These are phyloP conservation scores for Periophthalmodon schlosseri DNA, from an alignment of 2,113 vertebrate genomes.

Conservation along the genomic window DNA sequence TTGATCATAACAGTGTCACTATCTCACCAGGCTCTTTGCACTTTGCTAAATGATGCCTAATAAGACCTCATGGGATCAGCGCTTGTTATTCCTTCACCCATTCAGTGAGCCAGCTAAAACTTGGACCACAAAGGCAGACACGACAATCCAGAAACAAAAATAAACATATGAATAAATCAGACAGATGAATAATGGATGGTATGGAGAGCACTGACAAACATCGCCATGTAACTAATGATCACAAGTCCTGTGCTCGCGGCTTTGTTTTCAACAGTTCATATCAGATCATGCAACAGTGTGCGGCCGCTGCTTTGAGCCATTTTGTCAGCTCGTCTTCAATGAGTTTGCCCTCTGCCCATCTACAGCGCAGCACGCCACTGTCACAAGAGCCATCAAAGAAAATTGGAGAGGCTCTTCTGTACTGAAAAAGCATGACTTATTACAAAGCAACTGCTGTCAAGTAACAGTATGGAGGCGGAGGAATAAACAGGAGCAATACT, in stretches of 20 bases:
- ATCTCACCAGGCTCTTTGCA: constrained; percentile 6
- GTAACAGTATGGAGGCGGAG: constrained; percentile 2
- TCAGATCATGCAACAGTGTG: constrained; percentile 31
- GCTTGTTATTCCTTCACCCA: constrained; percentile 53
- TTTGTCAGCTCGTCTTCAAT: constrained; percentile 27
- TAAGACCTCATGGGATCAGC: constrained; percentile 45
- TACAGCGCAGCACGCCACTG: constrained; percentile 3
- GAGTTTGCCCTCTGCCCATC: constrained; percentile 41
- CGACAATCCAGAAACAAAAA: constrained; percentile 56
- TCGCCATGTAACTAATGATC: constrained; percentile 34
- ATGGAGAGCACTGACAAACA: constrained; percentile 31
- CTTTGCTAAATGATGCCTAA: constrained; percentile 58
- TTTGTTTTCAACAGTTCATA: constrained; percentile 44
- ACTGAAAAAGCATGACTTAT: background rate
- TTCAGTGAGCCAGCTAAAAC: constrained; percentile 40
- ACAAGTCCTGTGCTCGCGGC: constrained; percentile 27
- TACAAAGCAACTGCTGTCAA: background rate
- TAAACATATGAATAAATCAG: constrained; percentile 67
- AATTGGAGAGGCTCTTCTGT: constrained; percentile 14
- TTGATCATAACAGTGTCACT: constrained; percentile 14
- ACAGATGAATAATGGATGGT: constrained; percentile 63
- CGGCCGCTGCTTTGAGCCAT: constrained; percentile 14
- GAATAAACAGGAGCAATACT: background rate
- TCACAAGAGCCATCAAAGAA: constrained; percentile 26
- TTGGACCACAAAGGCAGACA: constrained; percentile 42